Evolutionary conservation across 2,113 vertebrate genomes (phyloP), one percentile per base, ranked within the genome.

Genomic region (Pelecanus crispus): DNA sequence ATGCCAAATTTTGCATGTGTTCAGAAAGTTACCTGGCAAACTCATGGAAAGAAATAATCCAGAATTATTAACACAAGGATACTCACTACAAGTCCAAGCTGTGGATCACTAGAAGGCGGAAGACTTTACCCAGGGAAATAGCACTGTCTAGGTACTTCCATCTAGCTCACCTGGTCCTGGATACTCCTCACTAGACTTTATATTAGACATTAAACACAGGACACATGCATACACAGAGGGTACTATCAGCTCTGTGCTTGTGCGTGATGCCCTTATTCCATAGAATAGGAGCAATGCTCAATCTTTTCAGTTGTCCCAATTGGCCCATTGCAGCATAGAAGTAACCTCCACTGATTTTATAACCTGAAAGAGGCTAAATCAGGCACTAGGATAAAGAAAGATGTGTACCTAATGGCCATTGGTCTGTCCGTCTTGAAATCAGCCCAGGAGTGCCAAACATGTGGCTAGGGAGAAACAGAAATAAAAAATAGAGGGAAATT

Each of bases 401-500:
- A 47, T 34, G 4, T 44, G 29, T 81, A 90, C 47, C 82, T 87
- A 65, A 86, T 6, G 38, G 66, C 63, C 61, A 62, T 56, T 84
- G 90, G 77, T 53, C 40, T 86, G 63, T 87, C 55, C 2, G 0
- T 94, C 94, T 88, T 88, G 71, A 97, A 96, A 89, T 88, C 56
- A 71, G 58, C 63, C 63, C 81, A 95, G 86, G 40, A 97, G 88
- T 66, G 86, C 55, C 94, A 94, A 91, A 90, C n/a, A 63, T 53
- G 75, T 75, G 58, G 42, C 94, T 95, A 63, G 72, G 78, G 47
- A 91, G 77, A 94, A 92, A 71, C 55, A 87, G 88, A 96, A 95
- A 91, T 88, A 93, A 92, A 92, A 94, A 94, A 90, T 55, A 91
- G 62, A 95, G 44, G 28, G n/a, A 94, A 94, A 97, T 95, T 94